These are phyloP conservation scores for Octonoba sinensis DNA, from an alignment of 2,888 invertebrate genomes.

Conservation along the genomic window DNA sequence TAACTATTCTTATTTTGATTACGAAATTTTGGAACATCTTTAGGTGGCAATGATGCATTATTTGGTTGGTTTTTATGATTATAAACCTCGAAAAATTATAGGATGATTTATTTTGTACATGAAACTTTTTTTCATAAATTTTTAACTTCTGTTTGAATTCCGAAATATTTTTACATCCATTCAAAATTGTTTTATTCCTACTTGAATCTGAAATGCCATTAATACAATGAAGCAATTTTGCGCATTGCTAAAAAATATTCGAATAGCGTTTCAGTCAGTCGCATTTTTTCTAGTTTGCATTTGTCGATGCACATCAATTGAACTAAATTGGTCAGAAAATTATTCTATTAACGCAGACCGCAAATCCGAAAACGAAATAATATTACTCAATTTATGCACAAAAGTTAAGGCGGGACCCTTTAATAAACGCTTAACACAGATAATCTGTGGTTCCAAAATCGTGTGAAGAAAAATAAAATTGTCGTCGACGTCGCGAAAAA, in stretches of 20 bases:
- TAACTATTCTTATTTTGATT: background rate
- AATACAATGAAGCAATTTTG: conserved; percentile 1
- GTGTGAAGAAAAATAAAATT: no score
- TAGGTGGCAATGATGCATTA: background rate
- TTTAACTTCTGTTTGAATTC: conserved; percentile 1
- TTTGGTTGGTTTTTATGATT: background rate
- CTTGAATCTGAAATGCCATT: background rate
- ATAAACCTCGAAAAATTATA: no score
- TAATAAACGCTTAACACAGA: no score
- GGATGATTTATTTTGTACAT: no score
- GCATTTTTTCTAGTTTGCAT: background rate
- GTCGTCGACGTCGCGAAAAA: no score
- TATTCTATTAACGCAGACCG: background rate
- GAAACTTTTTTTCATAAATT: background rate
- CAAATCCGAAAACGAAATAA: background rate
- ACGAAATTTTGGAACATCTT: no score
- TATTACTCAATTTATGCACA: background rate
- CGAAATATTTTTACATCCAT: background rate
- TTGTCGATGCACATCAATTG: background rate
- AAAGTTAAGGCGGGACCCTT: background rate
- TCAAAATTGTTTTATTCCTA: background rate
- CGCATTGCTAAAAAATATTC: conserved; percentile 4
- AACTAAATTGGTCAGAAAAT: background rate
- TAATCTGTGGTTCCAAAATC: no score
- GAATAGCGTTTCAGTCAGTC: background rate